Evolutionary conservation across 2,113 vertebrate species (phyloP).

Genomic region (Picathartes gymnocephalus): DNA sequence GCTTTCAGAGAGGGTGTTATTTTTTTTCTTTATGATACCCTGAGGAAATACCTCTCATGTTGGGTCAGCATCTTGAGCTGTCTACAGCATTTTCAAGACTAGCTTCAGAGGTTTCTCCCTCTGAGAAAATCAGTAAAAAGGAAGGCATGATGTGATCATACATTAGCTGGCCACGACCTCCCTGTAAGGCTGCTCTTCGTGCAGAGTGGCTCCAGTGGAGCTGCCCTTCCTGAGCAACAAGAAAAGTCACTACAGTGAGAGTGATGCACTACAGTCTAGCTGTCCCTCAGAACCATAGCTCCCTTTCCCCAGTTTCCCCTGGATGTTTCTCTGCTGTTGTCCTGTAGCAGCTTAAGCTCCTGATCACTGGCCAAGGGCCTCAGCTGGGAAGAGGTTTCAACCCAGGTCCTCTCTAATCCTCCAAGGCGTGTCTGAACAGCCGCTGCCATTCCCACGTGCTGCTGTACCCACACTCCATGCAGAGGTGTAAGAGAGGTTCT

Average conservation of each 20-base stretch:
- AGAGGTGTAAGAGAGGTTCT: background rate
- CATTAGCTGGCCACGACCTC: background rate
- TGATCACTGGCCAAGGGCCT: background rate
- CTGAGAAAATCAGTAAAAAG: constrained; percentile 18
- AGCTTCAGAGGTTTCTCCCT: background rate
- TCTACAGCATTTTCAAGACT: constrained; percentile 14
- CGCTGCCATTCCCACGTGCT: background rate
- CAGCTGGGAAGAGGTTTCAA: background rate
- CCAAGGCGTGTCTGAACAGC: background rate
- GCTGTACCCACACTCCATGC: background rate
- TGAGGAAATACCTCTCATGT: constrained; percentile 40
- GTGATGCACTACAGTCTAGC: background rate
- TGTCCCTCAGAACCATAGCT: background rate
- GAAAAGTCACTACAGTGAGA: background rate
- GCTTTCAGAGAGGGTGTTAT: background rate
- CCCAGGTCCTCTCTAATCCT: background rate
- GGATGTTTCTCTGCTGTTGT: background rate
- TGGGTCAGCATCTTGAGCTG: constrained; percentile 54
- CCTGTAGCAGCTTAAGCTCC: background rate
- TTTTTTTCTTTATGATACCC: constrained; percentile 3
- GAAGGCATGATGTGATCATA: background rate
- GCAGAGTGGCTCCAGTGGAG: background rate
- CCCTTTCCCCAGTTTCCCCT: background rate
- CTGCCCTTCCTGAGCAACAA: background rate
- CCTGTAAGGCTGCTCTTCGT: background rate